Evolutionary conservation across 2,888 invertebrate genomes (phyloP), one percentile per base, ranked within the genome.

Genomic region (Herminia tarsipennalis): DNA sequence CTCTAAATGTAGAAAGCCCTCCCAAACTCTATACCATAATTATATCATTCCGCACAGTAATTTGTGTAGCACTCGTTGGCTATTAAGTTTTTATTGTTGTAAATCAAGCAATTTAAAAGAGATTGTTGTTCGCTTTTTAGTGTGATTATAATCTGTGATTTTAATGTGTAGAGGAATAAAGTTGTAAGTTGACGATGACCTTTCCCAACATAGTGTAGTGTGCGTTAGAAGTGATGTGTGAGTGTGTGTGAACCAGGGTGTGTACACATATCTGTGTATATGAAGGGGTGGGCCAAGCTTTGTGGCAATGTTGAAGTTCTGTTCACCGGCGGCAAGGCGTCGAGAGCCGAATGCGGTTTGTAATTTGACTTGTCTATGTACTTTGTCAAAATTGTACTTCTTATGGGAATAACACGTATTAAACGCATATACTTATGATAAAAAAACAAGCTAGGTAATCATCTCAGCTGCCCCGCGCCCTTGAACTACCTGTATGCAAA

Each of bases 271-370:
- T 27, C 17, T 36, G 12, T 28, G 37, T 37, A 20, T 27, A 59
- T 42, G 56, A 55, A 69, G 48, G 69, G 61, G 66, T 46, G 50
- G 68, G 72, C 57, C 67, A 60, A 51, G 54, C 57, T 61, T 29
- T 58, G 68, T 66, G 81, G 77, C 80, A 77, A 93, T 93, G 93
- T 83, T 93, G 81, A 93, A 93, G 91, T 93, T 93, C 76, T 93
- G 93, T 71, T 93, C 93, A 66, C 92, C 93, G 69, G 91, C 91
- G 66, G 87, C 92, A 56, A 87, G 88, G 74, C 88, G 93, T 67
- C 88, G 92, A 70, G 88, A 88, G 63, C 78, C 88, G 66, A 92
- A 81, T 84, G 86, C 86, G 89, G 88, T 88, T 80, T 69, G 88
- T 86, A 76, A 74, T 66, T 68, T 28, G 20, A 54, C 53, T 65